Evolutionary conservation across 2,888 invertebrate species (phyloP).

Genomic region (Harpagoxenus sublaevis): DNA sequence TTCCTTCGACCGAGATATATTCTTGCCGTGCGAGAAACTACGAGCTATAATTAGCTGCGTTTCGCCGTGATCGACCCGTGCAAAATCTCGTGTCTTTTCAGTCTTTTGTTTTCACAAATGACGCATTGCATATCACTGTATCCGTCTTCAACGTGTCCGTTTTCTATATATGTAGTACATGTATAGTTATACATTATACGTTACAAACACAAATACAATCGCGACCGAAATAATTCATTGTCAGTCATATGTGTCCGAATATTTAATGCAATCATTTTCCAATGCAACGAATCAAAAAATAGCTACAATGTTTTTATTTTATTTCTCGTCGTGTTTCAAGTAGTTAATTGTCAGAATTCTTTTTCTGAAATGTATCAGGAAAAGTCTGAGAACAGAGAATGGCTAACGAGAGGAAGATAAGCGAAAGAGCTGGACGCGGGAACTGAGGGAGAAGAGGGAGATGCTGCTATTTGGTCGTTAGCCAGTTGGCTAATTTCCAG

Average conservation of each 20-base stretch:
- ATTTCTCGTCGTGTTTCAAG: not conserved
- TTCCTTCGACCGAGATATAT: constrained; percentile 73
- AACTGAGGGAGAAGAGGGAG: constrained; percentile 70
- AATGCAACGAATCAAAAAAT: not conserved
- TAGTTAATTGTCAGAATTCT: not conserved
- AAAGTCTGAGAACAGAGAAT: constrained; percentile 57
- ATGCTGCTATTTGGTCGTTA: constrained; percentile 85
- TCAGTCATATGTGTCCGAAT: not conserved
- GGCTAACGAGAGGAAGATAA: constrained; percentile 64
- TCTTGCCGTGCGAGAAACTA: constrained; percentile 59
- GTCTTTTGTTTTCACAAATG: constrained; percentile 22
- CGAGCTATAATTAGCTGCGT: constrained; percentile 52
- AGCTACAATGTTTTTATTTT: not conserved
- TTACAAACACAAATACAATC: not conserved
- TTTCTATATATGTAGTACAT: not conserved
- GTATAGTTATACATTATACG: not conserved
- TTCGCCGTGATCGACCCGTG: constrained; percentile 40
- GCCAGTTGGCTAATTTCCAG: constrained; percentile 86
- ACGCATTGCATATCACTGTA: not conserved
- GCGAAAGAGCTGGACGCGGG: constrained; percentile 52
- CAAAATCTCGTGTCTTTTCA: constrained; percentile 31
- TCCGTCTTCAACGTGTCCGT: not conserved
- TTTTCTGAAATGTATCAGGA: constrained; percentile 1
- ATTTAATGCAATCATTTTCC: not conserved
- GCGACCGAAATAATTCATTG: constrained; percentile 1